Evolutionary conservation across 2,797 vertebrate species (phyloP).

Genomic region (Rhynchotus rufescens): DNA sequence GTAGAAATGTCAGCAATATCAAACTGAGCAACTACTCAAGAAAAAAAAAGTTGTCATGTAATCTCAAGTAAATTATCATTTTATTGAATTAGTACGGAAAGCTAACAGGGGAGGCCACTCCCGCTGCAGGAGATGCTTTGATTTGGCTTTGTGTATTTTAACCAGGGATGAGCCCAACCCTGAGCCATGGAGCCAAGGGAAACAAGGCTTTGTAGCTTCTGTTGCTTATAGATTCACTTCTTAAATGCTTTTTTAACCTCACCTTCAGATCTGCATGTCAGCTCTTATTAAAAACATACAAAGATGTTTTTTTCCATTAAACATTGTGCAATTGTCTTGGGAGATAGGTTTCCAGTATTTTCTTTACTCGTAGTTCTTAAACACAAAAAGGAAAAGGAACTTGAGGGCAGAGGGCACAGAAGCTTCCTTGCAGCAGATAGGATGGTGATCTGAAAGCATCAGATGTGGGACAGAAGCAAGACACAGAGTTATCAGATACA

Average conservation of each 20-base stretch:
- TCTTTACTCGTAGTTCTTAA: not conserved
- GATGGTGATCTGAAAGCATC: not conserved
- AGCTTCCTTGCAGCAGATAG: not conserved
- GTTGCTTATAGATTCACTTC: not conserved
- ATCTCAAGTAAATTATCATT: not conserved
- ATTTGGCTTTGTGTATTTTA: not conserved
- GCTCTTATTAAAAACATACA: not conserved
- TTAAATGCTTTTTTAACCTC: not conserved
- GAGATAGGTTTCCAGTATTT: not conserved
- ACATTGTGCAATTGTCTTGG: not conserved
- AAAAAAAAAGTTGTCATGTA: not conserved
- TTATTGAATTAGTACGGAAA: not conserved
- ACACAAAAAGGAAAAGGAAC: not conserved
- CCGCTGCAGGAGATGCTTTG: not conserved
- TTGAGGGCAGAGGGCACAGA: not conserved
- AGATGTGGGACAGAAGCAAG: not conserved
- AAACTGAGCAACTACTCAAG: not conserved
- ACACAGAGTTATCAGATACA: not conserved
- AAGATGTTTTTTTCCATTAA: not conserved
- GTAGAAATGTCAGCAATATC: not conserved
- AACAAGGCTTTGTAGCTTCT: constrained; percentile 27
- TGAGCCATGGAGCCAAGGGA: constrained; percentile 41
- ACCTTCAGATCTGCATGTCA: accelerated
- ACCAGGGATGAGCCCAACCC: constrained; percentile 5
- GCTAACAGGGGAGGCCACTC: not conserved